Base-by-base conservation (phyloP, 2,113 vertebrate genomes). In the Leucosticte australis region DNA sequence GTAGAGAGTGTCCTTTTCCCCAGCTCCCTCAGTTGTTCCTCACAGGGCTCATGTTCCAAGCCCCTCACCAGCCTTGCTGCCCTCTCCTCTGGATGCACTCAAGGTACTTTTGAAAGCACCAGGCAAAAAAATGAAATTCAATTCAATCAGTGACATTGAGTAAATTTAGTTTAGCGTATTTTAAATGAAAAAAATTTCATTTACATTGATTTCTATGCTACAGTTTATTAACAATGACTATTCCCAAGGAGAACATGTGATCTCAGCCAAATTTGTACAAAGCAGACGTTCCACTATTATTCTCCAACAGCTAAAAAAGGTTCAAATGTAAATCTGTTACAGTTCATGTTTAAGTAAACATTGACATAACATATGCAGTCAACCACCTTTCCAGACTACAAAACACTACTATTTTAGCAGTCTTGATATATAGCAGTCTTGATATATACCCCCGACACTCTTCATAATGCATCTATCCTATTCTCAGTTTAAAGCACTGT, bases 261-360 rank as follows among this genome's bases (percentile, higher is more conserved):
- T 35, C 79, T 44, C 64, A 83, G 59, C 44, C 81, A 91, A 89
- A 89, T 63, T 26, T 49, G 19, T 76, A 84, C 42, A 83, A 83
- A 93, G 44, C 53, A 85, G 41, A 67, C 7, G 15, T 87, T 87
- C 52, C 35, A 62, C 26, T 65, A 28, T 31, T 71, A 69, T 70
- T 83, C 52, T 63, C n/a, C 46, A 93, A 53, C 37, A 94, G 47
- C 28, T 94, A 47, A 88, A 67, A 75, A 75, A 90, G 30, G 31
- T 71, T 87, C 64, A 85, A 97, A 82, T 55, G 33, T 57, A 87
- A 91, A 65, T 87, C n/a, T 87, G 24, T 83, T 93, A 84, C 47
- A 75, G 41, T 76, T 65, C 13, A 37, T 49, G 50, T 92, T 92
- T 77, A 84, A 92, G 75, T 82, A 94, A 95, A 83, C 55, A 93